Evolutionary conservation across 2,113 vertebrate species (phyloP).

Genomic region (Sterrhoptilus dennistouni): DNA sequence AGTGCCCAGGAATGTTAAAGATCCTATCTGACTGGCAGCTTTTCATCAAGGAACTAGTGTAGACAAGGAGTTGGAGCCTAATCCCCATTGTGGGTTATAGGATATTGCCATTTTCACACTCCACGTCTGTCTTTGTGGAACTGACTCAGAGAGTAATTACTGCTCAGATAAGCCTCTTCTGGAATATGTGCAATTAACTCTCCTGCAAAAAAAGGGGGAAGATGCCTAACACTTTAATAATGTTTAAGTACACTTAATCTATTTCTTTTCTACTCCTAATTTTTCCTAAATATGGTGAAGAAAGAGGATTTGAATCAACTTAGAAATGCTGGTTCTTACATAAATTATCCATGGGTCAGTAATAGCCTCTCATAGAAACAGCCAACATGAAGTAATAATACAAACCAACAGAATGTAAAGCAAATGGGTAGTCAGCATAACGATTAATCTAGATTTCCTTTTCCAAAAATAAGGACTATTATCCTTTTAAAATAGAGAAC

Average conservation of each 20-base stretch:
- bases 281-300: constrained; percentile 70
- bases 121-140: constrained; percentile 28
- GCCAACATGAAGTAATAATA: constrained; percentile 41
- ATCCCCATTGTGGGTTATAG: constrained; percentile 41
- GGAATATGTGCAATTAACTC: constrained; percentile 67
- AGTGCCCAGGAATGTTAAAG: constrained; percentile 71
- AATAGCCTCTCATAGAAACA: constrained; percentile 55
- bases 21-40: constrained; percentile 63
- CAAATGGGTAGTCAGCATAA: constrained; percentile 18
- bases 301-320: constrained; percentile 69
- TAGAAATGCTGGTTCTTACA: constrained; percentile 57
- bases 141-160: constrained; percentile 65
- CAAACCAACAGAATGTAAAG: constrained; percentile 17
- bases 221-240: constrained; percentile 72
- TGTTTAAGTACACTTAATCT: constrained; percentile 73
- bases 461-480: not conserved
- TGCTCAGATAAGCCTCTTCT: constrained; percentile 69
- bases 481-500: constrained; percentile 9
- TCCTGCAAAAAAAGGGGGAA: constrained; percentile 42
- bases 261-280: constrained; percentile 68
- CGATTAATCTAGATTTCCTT: not conserved
- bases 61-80: constrained; percentile 3
- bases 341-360: constrained; percentile 37
- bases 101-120: constrained; percentile 55
- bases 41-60: constrained; percentile 18